These are phyloP conservation scores for Plecturocebus donacophilus DNA, from an alignment of 2,113 vertebrate genomes.

Conservation along the genomic window DNA sequence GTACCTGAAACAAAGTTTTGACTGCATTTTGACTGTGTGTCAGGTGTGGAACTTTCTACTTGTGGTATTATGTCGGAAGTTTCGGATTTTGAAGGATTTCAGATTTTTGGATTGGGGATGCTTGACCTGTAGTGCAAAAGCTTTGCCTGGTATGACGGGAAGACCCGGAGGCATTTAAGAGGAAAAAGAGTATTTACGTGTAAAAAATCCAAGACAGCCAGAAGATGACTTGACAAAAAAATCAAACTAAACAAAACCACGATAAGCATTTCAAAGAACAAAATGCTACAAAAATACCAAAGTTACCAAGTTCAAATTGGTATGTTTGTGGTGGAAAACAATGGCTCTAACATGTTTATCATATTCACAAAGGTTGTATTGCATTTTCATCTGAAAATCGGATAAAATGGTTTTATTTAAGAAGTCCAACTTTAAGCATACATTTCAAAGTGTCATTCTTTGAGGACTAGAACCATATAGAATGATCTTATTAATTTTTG, in stretches of 20 bases:
- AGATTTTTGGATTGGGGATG: not conserved
- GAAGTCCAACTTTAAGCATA: constrained; percentile 21
- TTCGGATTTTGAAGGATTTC: not conserved
- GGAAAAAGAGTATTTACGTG: constrained; percentile 25
- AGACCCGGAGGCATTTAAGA: not conserved
- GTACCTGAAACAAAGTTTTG: not conserved
- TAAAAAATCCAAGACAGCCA: not conserved
- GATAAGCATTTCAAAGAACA: not conserved
- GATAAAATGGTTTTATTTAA: not conserved
- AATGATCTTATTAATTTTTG: not conserved
- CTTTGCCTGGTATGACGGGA: not conserved
- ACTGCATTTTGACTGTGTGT: not conserved
- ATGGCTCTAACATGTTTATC: not conserved
- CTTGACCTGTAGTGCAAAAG: not conserved
- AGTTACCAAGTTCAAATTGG: not conserved
- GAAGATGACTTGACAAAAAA: not conserved
- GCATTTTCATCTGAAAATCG: no score
- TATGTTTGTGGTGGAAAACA: not conserved
- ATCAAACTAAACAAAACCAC: not conserved
- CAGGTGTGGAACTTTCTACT: not conserved
- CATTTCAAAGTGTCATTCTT: constrained; percentile 23
- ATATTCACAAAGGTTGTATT: not conserved
- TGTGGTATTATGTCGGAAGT: not conserved
- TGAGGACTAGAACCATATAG: not conserved
- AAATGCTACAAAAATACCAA: not conserved